A percentile compares a stretch with the other conserved stretches of the same genome.
These are phyloP conservation scores for Rhorus exstirpatorius DNA, from an alignment of 2,888 invertebrate genomes.

Conservation along the genomic window DNA sequence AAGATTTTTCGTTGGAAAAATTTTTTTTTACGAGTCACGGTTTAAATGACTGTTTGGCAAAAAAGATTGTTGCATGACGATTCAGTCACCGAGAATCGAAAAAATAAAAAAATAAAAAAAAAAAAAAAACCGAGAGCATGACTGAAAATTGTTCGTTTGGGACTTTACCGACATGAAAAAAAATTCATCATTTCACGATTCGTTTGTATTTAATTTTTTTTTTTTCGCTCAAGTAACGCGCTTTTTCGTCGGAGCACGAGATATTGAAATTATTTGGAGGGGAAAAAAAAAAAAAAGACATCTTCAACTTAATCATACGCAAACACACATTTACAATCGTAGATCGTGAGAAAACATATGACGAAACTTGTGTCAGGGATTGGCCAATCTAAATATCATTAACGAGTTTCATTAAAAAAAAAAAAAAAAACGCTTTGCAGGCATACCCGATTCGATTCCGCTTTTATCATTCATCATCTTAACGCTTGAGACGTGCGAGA, in stretches of 20 bases:
- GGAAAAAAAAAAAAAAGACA: not conserved
- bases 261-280: not conserved
- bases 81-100: not conserved
- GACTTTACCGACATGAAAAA: not conserved
- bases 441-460: slow-evolving; percentile 53
- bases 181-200: not conserved
- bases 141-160: not conserved
- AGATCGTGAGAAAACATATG: slow-evolving; percentile 44
- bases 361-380: slow-evolving; percentile 54
- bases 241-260: slow-evolving; percentile 6
- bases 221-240: slow-evolving; percentile 25
- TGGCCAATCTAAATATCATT: slow-evolving; percentile 62
- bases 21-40: slow-evolving; percentile 2
- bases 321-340: slow-evolving; percentile 11
- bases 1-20: not conserved
- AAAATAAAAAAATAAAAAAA: not conserved
- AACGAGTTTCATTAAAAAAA: slow-evolving; percentile 17
- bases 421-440: slow-evolving; percentile 53
- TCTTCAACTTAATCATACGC: not conserved
- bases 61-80: slow-evolving; percentile 50
- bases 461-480: slow-evolving; percentile 56
- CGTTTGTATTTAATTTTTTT: not conserved
- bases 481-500: slow-evolving; percentile 55
- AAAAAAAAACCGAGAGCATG: not conserved
- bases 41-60: slow-evolving; percentile 5